Base-by-base conservation (phyloP, 2,797 vertebrate species). In the Siniperca obscura region DNA sequence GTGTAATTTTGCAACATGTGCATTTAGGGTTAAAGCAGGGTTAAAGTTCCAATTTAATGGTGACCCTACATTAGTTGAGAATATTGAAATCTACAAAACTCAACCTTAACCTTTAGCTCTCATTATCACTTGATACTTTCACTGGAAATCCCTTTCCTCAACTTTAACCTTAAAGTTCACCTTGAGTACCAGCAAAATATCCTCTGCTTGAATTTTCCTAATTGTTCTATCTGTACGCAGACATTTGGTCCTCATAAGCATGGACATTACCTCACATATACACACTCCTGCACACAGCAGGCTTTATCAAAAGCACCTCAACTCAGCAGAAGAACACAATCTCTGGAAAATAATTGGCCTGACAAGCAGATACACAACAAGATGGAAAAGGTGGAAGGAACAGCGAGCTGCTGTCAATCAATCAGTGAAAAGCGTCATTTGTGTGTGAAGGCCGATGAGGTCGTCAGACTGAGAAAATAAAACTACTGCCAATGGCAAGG, bases 281-380 rank as follows among this genome's bases (percentile, higher is more conserved):
- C 56, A 80, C 78, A 78, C 62, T 56, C 44, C n/a, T 22, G 25
- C 66, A 81, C 19, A 25, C 34, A 70, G 59, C 42, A 71, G 80
- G 75, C 70, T 70, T 84, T 75, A 67, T 82, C 73, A 76, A 74
- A 86, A 88, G 53, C 57, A n/a, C 65, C 76, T 73, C 27, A 17
- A 71, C 85, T 87, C 78, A 87, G 85, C 81, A 90, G 70, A 88
- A 86, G 84, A 84, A 87, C 70, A 85, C 67, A 78, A 89, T 90
- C 76, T 80, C 27, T 0, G 52, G 22, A 62, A 91, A 91, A 88
- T 87, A 87, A 93, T 90, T 90, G 83, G 82, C 81, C 89, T 87
- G 90, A 88, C 84, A 84, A 36, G 44, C 68, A 85, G 76, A 91
- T 78, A 80, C 57, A 82, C 56, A 74, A 80, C 75, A 75, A 83